phyloP scores from a whole-genome alignment of 1,140 invertebrate genomes.

The Octopus bimaculoides region DNA sequence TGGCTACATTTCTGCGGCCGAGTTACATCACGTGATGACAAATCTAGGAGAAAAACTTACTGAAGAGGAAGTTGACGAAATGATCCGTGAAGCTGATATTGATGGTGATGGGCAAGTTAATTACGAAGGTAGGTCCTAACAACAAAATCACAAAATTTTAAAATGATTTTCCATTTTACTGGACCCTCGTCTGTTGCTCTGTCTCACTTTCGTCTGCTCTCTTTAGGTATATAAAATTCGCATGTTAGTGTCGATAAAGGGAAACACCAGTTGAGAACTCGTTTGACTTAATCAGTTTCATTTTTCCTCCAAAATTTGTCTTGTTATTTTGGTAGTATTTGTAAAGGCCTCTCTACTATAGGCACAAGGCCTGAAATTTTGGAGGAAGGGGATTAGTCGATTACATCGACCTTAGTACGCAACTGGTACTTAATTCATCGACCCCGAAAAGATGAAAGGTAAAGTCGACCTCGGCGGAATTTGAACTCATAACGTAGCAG shows the following conservation, averaged over 20 bases:
- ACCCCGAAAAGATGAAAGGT: no score
- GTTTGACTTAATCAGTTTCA: no score
- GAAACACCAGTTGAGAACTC: no score
- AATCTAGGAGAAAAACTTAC: conserved; percentile 85
- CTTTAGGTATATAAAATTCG: neutral
- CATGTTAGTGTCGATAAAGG: no score
- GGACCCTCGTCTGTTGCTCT: neutral
- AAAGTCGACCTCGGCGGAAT: no score
- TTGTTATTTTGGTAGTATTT: no score
- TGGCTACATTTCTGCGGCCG: conserved; percentile 63
- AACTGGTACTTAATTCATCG: no score
- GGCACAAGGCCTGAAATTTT: no score
- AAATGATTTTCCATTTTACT: neutral
- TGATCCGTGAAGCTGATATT: conserved; percentile 87
- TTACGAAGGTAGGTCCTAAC: conserved; percentile 52
- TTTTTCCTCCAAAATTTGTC: neutral
- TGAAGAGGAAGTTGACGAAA: conserved; percentile 86
- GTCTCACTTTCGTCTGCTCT: neutral
- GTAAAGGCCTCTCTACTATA: no score
- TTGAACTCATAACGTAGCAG: no score
- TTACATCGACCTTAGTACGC: no score
- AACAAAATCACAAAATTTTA: neutral
- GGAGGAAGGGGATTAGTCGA: no score
- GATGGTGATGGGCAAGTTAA: conserved; percentile 68
- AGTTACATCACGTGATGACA: conserved; percentile 72